Evolutionary conservation across 2,797 vertebrate genomes (phyloP), one percentile per base, ranked within the genome.

Genomic region (Chelon auratus): DNA sequence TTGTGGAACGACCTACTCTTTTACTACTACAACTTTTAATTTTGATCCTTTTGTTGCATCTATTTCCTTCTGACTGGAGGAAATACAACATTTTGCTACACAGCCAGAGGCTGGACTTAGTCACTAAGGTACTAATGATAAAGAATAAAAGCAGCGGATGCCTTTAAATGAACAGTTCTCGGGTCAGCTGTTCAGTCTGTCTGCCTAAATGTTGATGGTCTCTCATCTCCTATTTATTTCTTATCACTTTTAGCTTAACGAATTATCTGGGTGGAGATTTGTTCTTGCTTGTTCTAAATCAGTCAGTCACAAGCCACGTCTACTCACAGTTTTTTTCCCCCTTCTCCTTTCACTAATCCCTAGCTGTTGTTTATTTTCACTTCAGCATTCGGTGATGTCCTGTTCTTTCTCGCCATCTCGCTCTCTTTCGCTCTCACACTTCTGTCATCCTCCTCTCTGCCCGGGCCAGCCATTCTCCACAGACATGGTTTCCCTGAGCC

Each of bases 111-210:
- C 63, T 30, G 7, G 26, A 67, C 42, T 68, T 59, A 55, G 1
- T 51, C 40, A 62, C 20, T 58, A 5, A 57, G 24, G 48, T 14
- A 63, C 0, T 53, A 42, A 58, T 76, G 77, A 81, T 47, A 61
- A 76, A 73, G 80, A 57, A 74, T 45, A 67, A 65, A 76, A 68
- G 12, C 14, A 66, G 52, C 42, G 30, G 10, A 57, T 62, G 45
- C 17, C 53, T 62, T 42, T 53, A 61, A 70, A 70, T 59, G 10
- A 69, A 26, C 33, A 22, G 22, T 52, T 51, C n/a, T 45, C 9
- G 17, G 17, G 36, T 48, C 61, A 61, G 11, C 42, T 5, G 15
- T 43, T 82, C 24, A 61, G 17, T 75, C 43, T 52, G 26, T 62
- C 22, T 17, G 14, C 40, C 36, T 43, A 50, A 57, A 66, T 54